Evolutionary conservation across 1,140 invertebrate genomes (phyloP).

Genomic region (Micrasema minimum): DNA sequence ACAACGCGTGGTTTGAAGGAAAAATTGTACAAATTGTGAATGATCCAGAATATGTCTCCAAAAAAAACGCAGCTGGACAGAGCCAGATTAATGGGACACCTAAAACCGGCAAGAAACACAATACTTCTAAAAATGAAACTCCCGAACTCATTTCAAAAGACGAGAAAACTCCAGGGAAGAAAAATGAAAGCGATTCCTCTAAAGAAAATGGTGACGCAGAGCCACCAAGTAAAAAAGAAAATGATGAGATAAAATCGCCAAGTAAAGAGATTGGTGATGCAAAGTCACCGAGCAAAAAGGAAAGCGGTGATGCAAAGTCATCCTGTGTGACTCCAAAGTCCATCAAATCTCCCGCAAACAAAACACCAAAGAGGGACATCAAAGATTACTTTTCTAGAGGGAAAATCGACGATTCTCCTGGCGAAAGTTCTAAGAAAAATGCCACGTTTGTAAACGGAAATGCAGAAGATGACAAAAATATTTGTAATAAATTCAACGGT

Average conservation of each 20-base stretch:
- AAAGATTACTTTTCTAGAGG: constrained; percentile 43
- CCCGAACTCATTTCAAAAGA: background rate
- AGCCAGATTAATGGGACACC: background rate
- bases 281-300: constrained; percentile 15
- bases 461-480: background rate
- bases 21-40: constrained; percentile 64
- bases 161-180: constrained; percentile 13
- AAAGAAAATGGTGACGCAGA: background rate
- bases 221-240: constrained; percentile 14
- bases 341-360: constrained; percentile 10
- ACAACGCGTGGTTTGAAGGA: constrained; percentile 75
- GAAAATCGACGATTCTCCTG: background rate
- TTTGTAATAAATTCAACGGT: background rate
- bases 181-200: background rate
- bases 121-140: background rate
- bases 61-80: background rate
- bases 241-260: background rate
- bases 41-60: constrained; percentile 22
- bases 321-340: constrained; percentile 14
- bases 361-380: constrained; percentile 39
- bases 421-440: constrained; percentile 6
- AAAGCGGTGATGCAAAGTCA: background rate
- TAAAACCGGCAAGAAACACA: constrained; percentile 15
- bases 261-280: background rate
- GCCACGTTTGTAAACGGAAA: background rate